Base-by-base conservation (phyloP, 2,888 invertebrate species). In the Criorhina ranunculi region DNA sequence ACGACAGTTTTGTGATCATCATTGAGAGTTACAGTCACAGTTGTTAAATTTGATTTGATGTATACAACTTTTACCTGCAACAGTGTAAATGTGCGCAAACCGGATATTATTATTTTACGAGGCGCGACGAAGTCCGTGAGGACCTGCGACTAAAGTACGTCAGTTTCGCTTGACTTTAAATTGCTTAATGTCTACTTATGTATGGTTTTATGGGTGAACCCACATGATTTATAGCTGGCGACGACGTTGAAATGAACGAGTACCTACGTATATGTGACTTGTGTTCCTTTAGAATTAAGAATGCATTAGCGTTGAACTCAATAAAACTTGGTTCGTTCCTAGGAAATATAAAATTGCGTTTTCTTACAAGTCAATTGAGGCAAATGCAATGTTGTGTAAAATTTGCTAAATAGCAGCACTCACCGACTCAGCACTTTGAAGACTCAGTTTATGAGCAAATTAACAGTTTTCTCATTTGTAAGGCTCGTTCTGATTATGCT, bases 61-160 rank as follows among this genome's bases (percentile, higher is more conserved):
- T 24, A 24, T 24, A 24, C 24, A 24, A 24, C 4, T 4, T 19
- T 11, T 40, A n/a, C n/a, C 31, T 31, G 7, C 42, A 60, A n/a
- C 3, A 29, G 33, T 29, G n/a, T 11, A 6, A 1, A 2, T 46
- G 24, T 57, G 5, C 29, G 35, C 29, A 15, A 29, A 55, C 59
- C 59, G 70, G 70, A 70, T 72, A 29, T 49, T 37, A 7, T 6
- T 9, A 31, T 31, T 72, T 70, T 51, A 72, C 40, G 72, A 29
- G 51, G 49, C 49, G 60, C 59, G 17, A 60, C 51, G n/a, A 17
- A 51, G 51, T 51, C 51, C 51, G 60, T 60, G 72, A 37, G 49
- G 46, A 59, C 11, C 37, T 59, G 59, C 8, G 12, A 57, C 19
- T 44, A 42, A 35, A 46, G 24, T 24, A 35, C 24, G 12, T 70